Percentiles rank a stretch among this genome's conserved stretches.
phyloP scores from a whole-genome alignment of 2,888 invertebrate genomes.

The Drosophila diplacantha region DNA sequence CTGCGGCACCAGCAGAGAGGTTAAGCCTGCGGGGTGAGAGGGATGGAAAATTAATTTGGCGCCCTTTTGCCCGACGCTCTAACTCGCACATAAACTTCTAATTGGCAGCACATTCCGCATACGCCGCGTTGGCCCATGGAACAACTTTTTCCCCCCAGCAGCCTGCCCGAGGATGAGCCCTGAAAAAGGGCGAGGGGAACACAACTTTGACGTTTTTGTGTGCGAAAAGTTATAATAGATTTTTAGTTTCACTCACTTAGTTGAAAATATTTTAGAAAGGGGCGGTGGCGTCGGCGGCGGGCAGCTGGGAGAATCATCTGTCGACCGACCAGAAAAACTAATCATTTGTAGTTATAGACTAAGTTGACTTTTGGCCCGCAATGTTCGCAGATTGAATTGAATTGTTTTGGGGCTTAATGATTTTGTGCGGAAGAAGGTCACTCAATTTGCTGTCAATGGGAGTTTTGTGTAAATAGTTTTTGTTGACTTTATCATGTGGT shows the following conservation, averaged over 20 bases:
- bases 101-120: conserved; percentile 66
- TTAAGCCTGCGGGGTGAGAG: background rate
- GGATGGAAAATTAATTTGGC: conserved; percentile 59
- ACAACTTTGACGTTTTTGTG: conserved; percentile 53
- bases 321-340: conserved; percentile 43
- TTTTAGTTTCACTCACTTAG: conserved; percentile 64
- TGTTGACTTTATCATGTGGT: background rate
- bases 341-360: conserved; percentile 59
- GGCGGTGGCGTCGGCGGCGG: background rate
- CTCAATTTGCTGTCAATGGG: conserved; percentile 12
- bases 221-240: conserved; percentile 67
- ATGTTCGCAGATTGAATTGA: conserved; percentile 30
- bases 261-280: conserved; percentile 42
- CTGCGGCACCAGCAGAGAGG: background rate
- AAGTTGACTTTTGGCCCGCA: conserved; percentile 49
- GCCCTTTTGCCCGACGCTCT: conserved; percentile 30
- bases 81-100: conserved; percentile 64
- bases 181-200: conserved; percentile 14
- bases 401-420: conserved; percentile 43
- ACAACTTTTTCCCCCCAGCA: conserved; percentile 27
- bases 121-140: conserved; percentile 44
- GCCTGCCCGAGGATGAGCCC: conserved; percentile 21
- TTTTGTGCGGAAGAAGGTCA: conserved; percentile 10
- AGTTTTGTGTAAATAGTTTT: conserved; percentile 27
- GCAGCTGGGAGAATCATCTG: conserved; percentile 2